Conservation (phyloP, 2,888 invertebrate species). For the Morpho deidamia region DNA sequence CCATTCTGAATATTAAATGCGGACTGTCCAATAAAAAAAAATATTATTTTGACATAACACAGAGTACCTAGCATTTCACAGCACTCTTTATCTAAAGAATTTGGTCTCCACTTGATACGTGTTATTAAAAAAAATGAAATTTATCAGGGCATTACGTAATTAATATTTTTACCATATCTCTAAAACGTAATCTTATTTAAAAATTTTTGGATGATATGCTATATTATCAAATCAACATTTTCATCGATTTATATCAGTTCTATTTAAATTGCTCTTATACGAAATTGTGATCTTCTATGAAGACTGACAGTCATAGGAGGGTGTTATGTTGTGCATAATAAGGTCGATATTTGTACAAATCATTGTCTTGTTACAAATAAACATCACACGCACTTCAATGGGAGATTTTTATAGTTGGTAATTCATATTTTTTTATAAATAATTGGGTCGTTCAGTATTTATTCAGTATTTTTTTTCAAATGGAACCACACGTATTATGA, state of each 20-base stretch:
- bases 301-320: slow-evolving; percentile 58
- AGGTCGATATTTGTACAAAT: slow-evolving; percentile 75
- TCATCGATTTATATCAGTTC: slow-evolving; percentile 29
- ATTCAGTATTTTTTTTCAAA: not conserved
- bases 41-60: too few species aligned
- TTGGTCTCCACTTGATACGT: not conserved
- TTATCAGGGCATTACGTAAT: too few species aligned
- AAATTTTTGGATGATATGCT: too few species aligned
- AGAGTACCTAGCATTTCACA: too few species aligned
- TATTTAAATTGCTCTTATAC: slow-evolving; percentile 51
- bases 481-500: too few species aligned
- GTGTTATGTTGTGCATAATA: slow-evolving; percentile 59
- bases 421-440: too few species aligned
- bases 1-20: not conserved
- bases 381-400: not conserved
- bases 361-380: slow-evolving; percentile 26
- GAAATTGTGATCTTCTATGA: slow-evolving; percentile 59
- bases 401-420: too few species aligned
- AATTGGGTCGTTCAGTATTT: not conserved
- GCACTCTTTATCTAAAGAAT: not conserved
- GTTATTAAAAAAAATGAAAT: too few species aligned
- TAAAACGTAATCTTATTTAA: too few species aligned
- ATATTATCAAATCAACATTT: too few species aligned
- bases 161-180: too few species aligned
- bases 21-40: not conserved